These are phyloP conservation scores for Strongylocentrotus purpuratus DNA, from an alignment of 35 echinoderm and acorn worm genomes.

Conservation along the genomic window DNA sequence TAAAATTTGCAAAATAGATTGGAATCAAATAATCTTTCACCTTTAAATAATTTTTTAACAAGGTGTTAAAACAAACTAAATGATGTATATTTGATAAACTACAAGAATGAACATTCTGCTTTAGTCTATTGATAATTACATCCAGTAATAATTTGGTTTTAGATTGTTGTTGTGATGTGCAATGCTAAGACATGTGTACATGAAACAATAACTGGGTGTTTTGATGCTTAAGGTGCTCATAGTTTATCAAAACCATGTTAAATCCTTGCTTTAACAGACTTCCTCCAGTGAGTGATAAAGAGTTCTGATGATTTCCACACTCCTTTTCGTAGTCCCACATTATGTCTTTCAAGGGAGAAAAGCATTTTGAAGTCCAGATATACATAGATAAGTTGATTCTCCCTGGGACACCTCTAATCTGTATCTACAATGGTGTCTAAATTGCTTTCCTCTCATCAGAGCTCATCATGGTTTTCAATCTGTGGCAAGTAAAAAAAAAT, in stretches of 20 bases:
- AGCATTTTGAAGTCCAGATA: not conserved
- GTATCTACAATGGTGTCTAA: not conserved
- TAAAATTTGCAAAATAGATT: not conserved
- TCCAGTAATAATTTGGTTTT: not conserved
- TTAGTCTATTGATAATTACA: not conserved
- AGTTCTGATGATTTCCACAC: not conserved
- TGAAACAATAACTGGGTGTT: not conserved
- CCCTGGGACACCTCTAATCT: not conserved
- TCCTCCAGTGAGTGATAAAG: not conserved
- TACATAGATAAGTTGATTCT: not conserved
- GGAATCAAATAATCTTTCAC: not conserved
- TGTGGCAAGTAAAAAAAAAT: not conserved
- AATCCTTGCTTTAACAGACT: not conserved
- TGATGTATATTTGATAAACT: no score
- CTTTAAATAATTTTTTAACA: not conserved
- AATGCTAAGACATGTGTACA: not conserved
- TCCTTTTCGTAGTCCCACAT: not conserved
- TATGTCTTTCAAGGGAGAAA: not conserved
- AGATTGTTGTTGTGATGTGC: not conserved
- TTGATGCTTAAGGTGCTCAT: not conserved
- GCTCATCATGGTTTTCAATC: slow-evolving; percentile 38
- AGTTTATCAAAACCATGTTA: not conserved
- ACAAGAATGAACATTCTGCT: no score
- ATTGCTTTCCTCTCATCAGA: slow-evolving; percentile 24
- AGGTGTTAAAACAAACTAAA: not conserved